Conservation (phyloP, 2,797 vertebrate species). For the Leucoraja ocellata region DNA sequence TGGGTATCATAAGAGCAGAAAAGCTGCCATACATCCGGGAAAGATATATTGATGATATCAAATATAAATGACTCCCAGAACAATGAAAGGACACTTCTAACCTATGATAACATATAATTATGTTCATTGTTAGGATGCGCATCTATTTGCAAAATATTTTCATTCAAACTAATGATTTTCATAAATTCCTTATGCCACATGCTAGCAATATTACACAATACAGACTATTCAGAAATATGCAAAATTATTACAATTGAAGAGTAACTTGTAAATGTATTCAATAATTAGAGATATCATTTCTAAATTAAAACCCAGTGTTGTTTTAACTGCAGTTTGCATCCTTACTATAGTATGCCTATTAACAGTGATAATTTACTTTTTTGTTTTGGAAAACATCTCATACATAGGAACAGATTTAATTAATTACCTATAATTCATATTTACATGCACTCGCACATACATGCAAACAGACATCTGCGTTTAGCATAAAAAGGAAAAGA, state of each 20-base stretch:
- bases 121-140: background rate
- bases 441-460: background rate
- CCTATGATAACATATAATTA: conserved; percentile 44
- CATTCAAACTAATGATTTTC: background rate
- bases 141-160: conserved; percentile 37
- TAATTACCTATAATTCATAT: background rate
- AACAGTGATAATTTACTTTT: background rate
- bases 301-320: background rate
- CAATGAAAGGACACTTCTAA: conserved; percentile 49
- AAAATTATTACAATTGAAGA: background rate
- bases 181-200: background rate
- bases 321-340: background rate
- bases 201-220: background rate
- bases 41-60: conserved; percentile 48
- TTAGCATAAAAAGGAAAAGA: background rate
- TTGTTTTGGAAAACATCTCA: background rate
- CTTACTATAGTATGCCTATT: background rate
- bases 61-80: conserved; percentile 58
- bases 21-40: conserved; percentile 54
- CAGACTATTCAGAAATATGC: background rate
- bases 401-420: no score
- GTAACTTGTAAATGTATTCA: background rate
- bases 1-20: conserved; percentile 50
- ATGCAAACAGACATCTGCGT: background rate
- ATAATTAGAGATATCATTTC: background rate